phyloP scores from a whole-genome alignment of 2,888 invertebrate genomes.

The Leptothorax acervorum region DNA sequence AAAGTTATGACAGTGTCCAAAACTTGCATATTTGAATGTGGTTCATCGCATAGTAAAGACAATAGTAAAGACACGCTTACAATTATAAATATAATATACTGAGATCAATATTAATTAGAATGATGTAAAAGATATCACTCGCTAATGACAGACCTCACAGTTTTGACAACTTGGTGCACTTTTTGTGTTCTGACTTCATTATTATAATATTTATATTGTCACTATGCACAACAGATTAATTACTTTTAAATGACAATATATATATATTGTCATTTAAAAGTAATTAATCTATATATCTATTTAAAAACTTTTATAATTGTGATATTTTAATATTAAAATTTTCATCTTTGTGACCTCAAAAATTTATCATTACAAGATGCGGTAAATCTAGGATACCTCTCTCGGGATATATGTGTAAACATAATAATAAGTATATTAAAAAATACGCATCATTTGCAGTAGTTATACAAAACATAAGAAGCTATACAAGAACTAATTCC shows the following conservation, averaged over 20 bases:
- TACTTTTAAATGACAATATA: neutral
- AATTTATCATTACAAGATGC: neutral
- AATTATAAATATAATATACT: neutral
- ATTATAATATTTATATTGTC: neutral
- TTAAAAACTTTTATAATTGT: neutral
- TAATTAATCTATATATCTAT: neutral
- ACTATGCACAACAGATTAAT: neutral
- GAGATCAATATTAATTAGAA: neutral
- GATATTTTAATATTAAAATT: constrained; percentile 12
- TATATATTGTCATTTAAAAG: neutral
- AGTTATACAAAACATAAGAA: constrained; percentile 10
- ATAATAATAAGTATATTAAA: neutral
- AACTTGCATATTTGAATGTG: neutral
- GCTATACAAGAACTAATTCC: neutral
- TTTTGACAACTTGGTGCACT: neutral
- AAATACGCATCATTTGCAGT: neutral
- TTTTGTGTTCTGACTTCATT: neutral
- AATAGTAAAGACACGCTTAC: neutral
- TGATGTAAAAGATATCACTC: neutral
- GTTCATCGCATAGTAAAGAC: neutral
- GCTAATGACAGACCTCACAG: neutral
- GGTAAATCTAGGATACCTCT: neutral
- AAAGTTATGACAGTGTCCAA: neutral
- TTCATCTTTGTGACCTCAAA: neutral
- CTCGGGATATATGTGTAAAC: neutral